Evolutionary conservation across 2,797 vertebrate genomes (phyloP), one percentile per base, ranked within the genome.

Genomic region (Hyperoplus immaculatus): DNA sequence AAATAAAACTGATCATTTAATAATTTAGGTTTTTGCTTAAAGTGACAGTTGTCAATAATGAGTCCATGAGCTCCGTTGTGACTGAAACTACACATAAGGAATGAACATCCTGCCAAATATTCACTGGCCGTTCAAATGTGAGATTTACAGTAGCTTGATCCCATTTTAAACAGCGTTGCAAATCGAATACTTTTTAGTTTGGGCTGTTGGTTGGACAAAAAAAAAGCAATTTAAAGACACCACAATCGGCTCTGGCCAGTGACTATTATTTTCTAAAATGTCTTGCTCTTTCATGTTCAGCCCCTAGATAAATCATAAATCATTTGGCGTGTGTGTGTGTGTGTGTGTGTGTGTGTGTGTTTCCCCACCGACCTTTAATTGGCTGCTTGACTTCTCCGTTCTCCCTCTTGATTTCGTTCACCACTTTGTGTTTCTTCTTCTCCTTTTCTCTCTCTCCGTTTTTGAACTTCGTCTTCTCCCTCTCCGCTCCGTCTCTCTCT

Each of bases 361-460:
- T 69, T 60, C 69, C 29, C 29, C 68, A 95, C 95, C 62, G 88
- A 98, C 98, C 97, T 97, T 97, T 98, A 87, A 97, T 95, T 36
- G 96, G 94, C 87, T 96, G 93, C 87, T 96, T 97, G 85, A 98
- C 94, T 86, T 97, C 97, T 81, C 98, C 98, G 39, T 99, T 99
- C 92, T 99, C 97, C 90, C 97, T 96, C 95, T 98, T 99, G 86
- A 97, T 95, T 92, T 98, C 97, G 80, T 95, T 97, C 91, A 97
- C 96, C 87, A 95, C 88, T 94, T 97, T 98, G 90, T 97, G 96
- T 84, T 98, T 98, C 93, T 96, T 99, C 69, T 96, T 98, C 72
- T 97, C 97, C 84, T 94, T 97, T 56, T 96, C 96, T 56, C 94
- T 96, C 87, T 97, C 96, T 75, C 92, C 92, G 46, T 97, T 96